Evolutionary conservation across 2,888 invertebrate species (phyloP).

Genomic region (Globia sparganii): DNA sequence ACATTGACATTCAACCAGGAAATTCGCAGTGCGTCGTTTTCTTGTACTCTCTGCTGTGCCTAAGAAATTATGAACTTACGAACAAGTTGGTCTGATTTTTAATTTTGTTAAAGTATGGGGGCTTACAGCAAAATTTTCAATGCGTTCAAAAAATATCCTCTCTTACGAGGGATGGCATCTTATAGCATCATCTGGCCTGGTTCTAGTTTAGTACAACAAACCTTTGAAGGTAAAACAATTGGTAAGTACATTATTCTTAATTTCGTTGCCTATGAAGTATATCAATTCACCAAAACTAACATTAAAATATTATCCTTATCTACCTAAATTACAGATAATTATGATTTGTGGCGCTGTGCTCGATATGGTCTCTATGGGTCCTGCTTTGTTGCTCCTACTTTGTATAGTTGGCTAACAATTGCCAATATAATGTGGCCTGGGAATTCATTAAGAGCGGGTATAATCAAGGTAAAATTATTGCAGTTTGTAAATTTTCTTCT

Average conservation of each 20-base stretch:
- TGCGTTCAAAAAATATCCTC: constrained; percentile 84
- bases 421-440: constrained; percentile 95
- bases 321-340: constrained; percentile 81
- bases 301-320: not conserved
- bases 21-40: constrained; percentile 61
- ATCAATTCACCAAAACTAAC: not conserved
- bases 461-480: constrained; percentile 92
- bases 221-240: constrained; percentile 91
- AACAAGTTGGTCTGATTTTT: constrained; percentile 23
- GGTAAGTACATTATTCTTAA: constrained; percentile 82
- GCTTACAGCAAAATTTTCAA: constrained; percentile 79
- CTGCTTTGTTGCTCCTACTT: constrained; percentile 94
- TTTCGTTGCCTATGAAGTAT: not conserved
- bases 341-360: constrained; percentile 92
- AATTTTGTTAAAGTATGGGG: constrained; percentile 72
- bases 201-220: constrained; percentile 93
- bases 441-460: constrained; percentile 92
- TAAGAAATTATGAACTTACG: constrained; percentile 68
- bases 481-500: not conserved
- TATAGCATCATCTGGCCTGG: constrained; percentile 94
- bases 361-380: constrained; percentile 95
- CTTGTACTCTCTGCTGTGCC: too few relatives aligned
- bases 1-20: constrained; percentile 72
- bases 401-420: constrained; percentile 94
- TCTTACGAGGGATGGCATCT: constrained; percentile 92